Percentiles rank a stretch among this genome's conserved stretches.
Evolutionary conservation across 2,113 vertebrate genomes (phyloP).

Genomic region (Azemiops feae): DNA sequence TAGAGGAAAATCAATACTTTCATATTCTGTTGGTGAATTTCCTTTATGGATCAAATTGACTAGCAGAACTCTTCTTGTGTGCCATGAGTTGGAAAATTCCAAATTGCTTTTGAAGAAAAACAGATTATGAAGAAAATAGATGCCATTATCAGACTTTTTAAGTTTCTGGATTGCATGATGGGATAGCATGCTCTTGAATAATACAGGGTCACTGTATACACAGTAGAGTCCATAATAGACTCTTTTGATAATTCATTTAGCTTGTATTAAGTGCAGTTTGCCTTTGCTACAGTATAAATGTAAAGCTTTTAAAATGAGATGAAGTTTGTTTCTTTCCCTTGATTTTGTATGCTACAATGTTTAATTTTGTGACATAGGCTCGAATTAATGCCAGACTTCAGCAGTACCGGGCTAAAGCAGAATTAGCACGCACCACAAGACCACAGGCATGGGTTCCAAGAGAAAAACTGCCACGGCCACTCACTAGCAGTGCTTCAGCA

Average conservation of each 20-base stretch:
- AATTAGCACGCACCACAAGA: conserved; percentile 90
- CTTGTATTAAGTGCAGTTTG: not conserved
- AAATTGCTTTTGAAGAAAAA: not conserved
- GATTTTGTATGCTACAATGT: not conserved
- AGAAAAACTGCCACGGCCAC: conserved; percentile 91
- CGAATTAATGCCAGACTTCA: conserved; percentile 93
- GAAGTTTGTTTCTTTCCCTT: not conserved
- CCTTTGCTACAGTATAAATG: not conserved
- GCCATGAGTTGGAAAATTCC: not conserved
- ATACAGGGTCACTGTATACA: not conserved
- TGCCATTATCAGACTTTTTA: not conserved
- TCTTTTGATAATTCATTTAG: not conserved
- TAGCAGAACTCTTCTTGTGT: not conserved
- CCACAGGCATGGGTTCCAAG: conserved; percentile 97
- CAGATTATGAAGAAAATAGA: not conserved
- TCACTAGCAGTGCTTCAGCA: conserved; percentile 95
- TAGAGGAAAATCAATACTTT: not conserved
- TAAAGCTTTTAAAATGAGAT: not conserved
- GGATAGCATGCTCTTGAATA: not conserved
- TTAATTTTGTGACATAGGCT: conserved; percentile 70
- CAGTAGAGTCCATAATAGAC: not conserved
- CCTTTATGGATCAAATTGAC: not conserved
- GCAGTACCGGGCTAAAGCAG: conserved; percentile 93
- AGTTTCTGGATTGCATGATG: not conserved
- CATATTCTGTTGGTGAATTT: not conserved